Percentiles rank a stretch among this genome's conserved stretches.
phyloP scores from a whole-genome alignment of 1,140 invertebrate species.

The Patella vulgata region DNA sequence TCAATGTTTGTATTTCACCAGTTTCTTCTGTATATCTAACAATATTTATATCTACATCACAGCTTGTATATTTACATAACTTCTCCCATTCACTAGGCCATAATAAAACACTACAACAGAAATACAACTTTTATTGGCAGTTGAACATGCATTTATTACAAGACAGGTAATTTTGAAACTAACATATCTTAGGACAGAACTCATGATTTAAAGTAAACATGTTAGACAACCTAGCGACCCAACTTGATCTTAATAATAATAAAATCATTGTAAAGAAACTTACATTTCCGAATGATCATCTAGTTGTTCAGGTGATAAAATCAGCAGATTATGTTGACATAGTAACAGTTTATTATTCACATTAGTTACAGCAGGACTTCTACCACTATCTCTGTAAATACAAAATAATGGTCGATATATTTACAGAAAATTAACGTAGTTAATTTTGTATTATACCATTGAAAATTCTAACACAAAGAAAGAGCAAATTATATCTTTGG shows the following conservation, averaged over 20 bases:
- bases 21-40: conserved; percentile 23
- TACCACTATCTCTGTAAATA: conserved; percentile 37
- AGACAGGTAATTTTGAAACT: too few species aligned
- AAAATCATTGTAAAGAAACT: too few species aligned
- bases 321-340: conserved; percentile 49
- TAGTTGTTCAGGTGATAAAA: conserved; percentile 37
- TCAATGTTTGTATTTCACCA: conserved; percentile 26
- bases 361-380: conserved; percentile 33
- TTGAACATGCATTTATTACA: not conserved
- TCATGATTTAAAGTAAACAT: too few species aligned
- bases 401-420: too few species aligned
- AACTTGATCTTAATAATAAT: too few species aligned
- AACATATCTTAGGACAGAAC: too few species aligned
- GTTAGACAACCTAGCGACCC: too few species aligned
- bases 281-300: not conserved
- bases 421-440: too few species aligned
- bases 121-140: conserved; percentile 21
- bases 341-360: conserved; percentile 45
- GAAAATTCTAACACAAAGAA: too few species aligned
- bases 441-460: too few species aligned
- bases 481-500: too few species aligned
- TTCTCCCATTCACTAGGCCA: conserved; percentile 52
- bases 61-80: conserved; percentile 34
- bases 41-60: conserved; percentile 46
- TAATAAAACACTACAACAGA: conserved; percentile 24